Base-by-base conservation (phyloP, 2,888 invertebrate genomes). In the Hypercompe scribonia region DNA sequence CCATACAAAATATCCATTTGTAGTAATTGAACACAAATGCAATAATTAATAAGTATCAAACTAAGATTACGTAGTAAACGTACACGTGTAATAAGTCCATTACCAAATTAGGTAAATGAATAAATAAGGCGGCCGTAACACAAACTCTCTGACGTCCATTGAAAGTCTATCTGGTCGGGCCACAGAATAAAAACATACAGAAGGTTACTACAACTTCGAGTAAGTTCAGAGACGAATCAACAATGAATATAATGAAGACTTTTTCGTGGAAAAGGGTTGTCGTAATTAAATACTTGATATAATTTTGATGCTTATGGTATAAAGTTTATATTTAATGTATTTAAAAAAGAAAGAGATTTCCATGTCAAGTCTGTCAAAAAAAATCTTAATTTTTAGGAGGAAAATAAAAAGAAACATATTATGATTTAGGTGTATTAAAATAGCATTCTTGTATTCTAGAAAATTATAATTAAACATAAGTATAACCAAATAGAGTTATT, bases 31-130 rank as follows among this genome's bases (percentile, higher is more conserved):
- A 71, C 21, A 39, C 58, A 39, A 58, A 66, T 50, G 5, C 33
- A 54, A 64, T 61, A 21, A 15, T 21, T 3, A 21, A 46, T 21
- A 61, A 39, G 42, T n/a, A 33, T 42, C 31, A 24, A 61, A 8
- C 42, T 58, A 10, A 50, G 8, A 46, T 71, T 54, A 70, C 34
- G 34, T 36, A 65, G 36, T 36, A 63, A 68, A 58, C 39, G 33
- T 33, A 71, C 70, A 70, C 67, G 72, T 67, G 66, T 64, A 72
- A 69, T 74, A 77, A 54, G 75, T 76, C 83, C 70, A 77, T 80
- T 79, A 82, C 82, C 68, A 74, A 83, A 83, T 81, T 78, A 79
- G 82, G 84, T 81, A 80, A 83, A 85, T 78, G 81, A 77, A 81
- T 81, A 81, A 83, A 85, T 80, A 82, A 73, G 63, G 77, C 67